phyloP scores from a whole-genome alignment of 2,888 invertebrate genomes.

The Sisyra terminalis region DNA sequence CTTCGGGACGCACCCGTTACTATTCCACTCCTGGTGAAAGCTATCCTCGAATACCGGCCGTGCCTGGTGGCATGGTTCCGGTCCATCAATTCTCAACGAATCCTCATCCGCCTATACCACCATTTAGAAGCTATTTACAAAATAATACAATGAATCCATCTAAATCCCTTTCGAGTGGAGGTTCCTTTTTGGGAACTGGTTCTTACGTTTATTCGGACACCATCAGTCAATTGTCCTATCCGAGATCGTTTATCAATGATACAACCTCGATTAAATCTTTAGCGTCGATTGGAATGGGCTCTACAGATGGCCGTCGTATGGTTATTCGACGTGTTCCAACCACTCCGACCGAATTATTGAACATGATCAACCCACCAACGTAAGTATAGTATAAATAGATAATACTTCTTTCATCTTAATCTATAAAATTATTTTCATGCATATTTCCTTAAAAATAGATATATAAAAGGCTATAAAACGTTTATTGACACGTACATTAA shows the following conservation, averaged over 20 bases:
- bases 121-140: too few relatives aligned
- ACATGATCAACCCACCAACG: constrained; percentile 70
- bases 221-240: constrained; percentile 31
- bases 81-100: not conserved
- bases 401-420: not conserved
- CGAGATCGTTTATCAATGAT: constrained; percentile 32
- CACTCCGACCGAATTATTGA: constrained; percentile 71
- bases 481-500: too few relatives aligned
- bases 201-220: constrained; percentile 44
- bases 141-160: not conserved
- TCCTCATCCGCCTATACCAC: not conserved
- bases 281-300: constrained; percentile 76
- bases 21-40: not conserved
- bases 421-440: too few relatives aligned
- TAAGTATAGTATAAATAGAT: constrained; percentile 30
- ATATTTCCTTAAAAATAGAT: too few relatives aligned
- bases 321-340: constrained; percentile 71
- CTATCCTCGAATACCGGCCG: not conserved
- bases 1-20: not conserved
- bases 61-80: not conserved
- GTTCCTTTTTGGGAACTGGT: constrained; percentile 19
- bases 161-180: constrained; percentile 3
- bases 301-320: constrained; percentile 74
- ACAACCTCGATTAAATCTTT: constrained; percentile 61
- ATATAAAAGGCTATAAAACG: too few relatives aligned